Evolutionary conservation across 2,113 vertebrate species (phyloP).

Genomic region (Chiloscyllium plagiosum): DNA sequence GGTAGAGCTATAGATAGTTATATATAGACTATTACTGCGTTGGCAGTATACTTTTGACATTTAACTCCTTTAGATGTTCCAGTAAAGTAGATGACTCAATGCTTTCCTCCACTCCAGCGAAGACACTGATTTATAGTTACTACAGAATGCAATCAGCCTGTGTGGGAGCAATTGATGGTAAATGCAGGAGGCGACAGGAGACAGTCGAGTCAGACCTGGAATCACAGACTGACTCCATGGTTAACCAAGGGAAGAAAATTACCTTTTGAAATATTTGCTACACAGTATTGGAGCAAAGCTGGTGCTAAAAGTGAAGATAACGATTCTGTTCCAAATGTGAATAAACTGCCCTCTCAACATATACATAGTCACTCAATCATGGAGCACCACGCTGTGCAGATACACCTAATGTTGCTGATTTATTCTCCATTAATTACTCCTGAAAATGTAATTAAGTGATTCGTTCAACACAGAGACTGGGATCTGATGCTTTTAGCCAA

Average conservation of each 20-base stretch:
- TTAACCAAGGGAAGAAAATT: not conserved
- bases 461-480: not conserved
- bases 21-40: too few species aligned
- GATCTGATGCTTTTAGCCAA: not conserved
- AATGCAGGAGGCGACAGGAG: not conserved
- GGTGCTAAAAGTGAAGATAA: not conserved
- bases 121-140: not conserved
- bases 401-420: not conserved
- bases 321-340: not conserved
- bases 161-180: not conserved
- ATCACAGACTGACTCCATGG: not conserved
- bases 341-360: not conserved
- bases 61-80: not conserved
- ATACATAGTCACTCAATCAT: not conserved
- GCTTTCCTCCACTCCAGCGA: not conserved
- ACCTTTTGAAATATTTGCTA: not conserved
- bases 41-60: too few species aligned
- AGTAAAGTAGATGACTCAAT: not conserved
- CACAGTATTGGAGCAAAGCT: not conserved
- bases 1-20: not conserved
- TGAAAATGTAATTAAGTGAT: not conserved
- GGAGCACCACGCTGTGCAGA: not conserved
- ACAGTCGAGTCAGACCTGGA: not conserved
- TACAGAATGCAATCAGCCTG: not conserved
- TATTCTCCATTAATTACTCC: not conserved